Base-by-base conservation (phyloP, 2,888 invertebrate genomes). In the Perithous albicinctus region DNA sequence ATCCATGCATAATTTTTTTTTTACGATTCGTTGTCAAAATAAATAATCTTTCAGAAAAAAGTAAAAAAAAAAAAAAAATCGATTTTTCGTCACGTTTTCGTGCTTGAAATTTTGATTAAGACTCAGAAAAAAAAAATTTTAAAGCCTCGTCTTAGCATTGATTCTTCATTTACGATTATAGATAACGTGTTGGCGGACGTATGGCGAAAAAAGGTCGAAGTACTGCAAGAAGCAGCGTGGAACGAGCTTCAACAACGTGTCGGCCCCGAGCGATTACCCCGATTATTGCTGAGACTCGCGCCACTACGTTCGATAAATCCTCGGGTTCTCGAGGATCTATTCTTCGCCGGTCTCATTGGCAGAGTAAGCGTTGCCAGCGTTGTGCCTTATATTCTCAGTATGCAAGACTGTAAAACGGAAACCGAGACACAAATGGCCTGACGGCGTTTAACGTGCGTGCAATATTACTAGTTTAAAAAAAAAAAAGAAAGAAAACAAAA, bases 351-450 rank as follows among this genome's bases (percentile, higher is more conserved):
- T 67, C 95, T 98, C 82, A 96, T 98, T 63, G 98, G 98, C 4
- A 97, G 97, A 92, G 97, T 99, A 87, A 97, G 98, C 93, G 98
- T 99, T 80, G 98, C 99, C 90, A 97, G 97, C 90, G 97, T 99
- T 87, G 97, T 99, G 93, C 99, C 99, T 32, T 98, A 96, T 89
- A 96, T 99, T 90, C 94, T 99, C 86, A 96, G 90, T 82, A 92
- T 92, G 92, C 91, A 91, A 88, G 92, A 92, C 87, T 91, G 90
- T 83, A 92, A 92, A 88, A 86, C 90, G 80, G 92, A 92, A 87
- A 87, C 91, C 48, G 92, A 92, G 78, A 90, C 88, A 86, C 92
- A 91, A 86, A 91, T 92, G 90, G 92, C 82, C 82, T 82, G 90
- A 87, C 91, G 91, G 91, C 89, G 86, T 85, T 86, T 88, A 38